phyloP scores from a whole-genome alignment of 2,113 vertebrate genomes.

The Gasterosteus aculeatus region DNA sequence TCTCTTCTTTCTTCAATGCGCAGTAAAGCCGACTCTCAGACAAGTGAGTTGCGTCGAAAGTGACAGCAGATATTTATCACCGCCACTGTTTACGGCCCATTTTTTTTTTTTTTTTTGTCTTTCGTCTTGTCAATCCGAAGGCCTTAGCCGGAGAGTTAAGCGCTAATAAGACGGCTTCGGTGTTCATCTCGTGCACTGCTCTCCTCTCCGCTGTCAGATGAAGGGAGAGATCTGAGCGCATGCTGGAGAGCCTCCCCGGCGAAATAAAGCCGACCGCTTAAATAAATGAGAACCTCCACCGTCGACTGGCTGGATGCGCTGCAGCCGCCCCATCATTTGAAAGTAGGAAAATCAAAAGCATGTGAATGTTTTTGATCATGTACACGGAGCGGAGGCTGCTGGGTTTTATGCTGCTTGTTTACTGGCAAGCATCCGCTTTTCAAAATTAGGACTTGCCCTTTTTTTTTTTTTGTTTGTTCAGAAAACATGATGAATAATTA shows the following conservation, averaged over 20 bases:
- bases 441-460: constrained; percentile 45
- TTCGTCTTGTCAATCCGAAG: constrained; percentile 59
- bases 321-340: constrained; percentile 45
- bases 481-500: constrained; percentile 69
- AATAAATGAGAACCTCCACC: constrained; percentile 55
- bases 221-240: constrained; percentile 57
- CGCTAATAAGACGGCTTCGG: constrained; percentile 71
- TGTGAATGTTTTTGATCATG: constrained; percentile 51
- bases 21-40: constrained; percentile 66
- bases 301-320: constrained; percentile 11
- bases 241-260: constrained; percentile 50
- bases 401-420: constrained; percentile 24
- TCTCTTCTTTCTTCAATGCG: constrained; percentile 19
- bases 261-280: constrained; percentile 63
- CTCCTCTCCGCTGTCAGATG: constrained; percentile 53
- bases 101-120: neutral
- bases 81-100: constrained; percentile 67
- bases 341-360: constrained; percentile 56
- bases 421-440: constrained; percentile 35
- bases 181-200: constrained; percentile 46
- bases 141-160: constrained; percentile 61
- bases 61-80: constrained; percentile 81
- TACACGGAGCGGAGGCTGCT: constrained; percentile 37
- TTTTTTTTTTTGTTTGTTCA: constrained; percentile 11
- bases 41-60: constrained; percentile 77